Evolutionary conservation across 2,888 invertebrate species (phyloP).

Genomic region (Agriotes lineatus): DNA sequence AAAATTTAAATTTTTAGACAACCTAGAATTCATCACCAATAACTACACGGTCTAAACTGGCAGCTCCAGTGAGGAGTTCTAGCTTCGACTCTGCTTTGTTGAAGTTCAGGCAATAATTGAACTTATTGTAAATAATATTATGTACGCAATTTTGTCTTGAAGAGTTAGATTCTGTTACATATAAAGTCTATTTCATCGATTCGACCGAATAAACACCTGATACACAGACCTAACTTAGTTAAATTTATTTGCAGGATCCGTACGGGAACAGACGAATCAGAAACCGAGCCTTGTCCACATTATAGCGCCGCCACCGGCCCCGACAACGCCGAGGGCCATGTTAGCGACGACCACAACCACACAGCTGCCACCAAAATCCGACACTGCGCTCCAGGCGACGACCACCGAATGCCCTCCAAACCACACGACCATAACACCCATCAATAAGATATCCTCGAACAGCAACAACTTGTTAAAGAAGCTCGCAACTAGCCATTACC

Average conservation of each 20-base stretch:
- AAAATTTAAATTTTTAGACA: too few relatives aligned
- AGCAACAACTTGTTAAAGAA: constrained; percentile 80
- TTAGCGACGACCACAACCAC: constrained; percentile 62
- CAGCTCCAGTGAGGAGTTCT: too few relatives aligned
- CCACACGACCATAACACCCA: constrained; percentile 65
- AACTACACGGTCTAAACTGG: too few relatives aligned
- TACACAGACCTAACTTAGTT: too few relatives aligned
- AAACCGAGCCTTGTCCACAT: constrained; percentile 74
- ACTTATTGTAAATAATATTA: too few relatives aligned
- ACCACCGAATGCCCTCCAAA: constrained; percentile 85
- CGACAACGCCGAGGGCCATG: constrained; percentile 62
- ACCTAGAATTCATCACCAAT: too few relatives aligned
- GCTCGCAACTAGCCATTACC: constrained; percentile 86
- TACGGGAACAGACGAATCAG: constrained; percentile 80
- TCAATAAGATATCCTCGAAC: constrained; percentile 68
- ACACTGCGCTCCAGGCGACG: constrained; percentile 67
- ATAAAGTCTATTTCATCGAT: too few relatives aligned
- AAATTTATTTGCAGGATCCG: constrained; percentile 80
- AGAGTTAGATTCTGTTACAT: too few relatives aligned
- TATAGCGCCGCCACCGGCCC: constrained; percentile 67
- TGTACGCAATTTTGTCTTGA: too few relatives aligned
- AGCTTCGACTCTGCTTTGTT: too few relatives aligned
- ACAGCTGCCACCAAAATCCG: constrained; percentile 68
- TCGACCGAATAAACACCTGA: too few relatives aligned
- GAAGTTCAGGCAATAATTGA: too few relatives aligned